A percentile compares a stretch with the other conserved stretches of the same genome.
These are phyloP conservation scores for Drosophila tristis DNA, from an alignment of 1,140 invertebrate genomes.

Conservation along the genomic window DNA sequence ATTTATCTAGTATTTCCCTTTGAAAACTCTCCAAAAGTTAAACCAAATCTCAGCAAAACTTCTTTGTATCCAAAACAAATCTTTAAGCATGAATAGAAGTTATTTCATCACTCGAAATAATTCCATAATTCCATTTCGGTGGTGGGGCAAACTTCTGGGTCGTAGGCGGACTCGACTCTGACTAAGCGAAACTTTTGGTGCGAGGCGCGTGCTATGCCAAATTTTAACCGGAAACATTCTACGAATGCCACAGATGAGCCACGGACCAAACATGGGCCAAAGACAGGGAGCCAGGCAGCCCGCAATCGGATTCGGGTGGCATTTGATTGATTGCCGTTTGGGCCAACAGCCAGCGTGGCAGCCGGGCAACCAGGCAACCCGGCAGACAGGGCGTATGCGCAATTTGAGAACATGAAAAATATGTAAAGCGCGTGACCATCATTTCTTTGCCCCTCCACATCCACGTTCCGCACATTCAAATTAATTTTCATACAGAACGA, in stretches of 20 bases:
- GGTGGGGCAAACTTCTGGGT: too few species aligned
- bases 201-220: slow-evolving; percentile 60
- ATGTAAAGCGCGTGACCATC: slow-evolving; percentile 56
- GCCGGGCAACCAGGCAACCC: slow-evolving; percentile 24
- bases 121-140: too few species aligned
- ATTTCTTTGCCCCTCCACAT: slow-evolving; percentile 17
- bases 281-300: neutral
- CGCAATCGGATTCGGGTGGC: slow-evolving; percentile 25
- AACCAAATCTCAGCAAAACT: too few species aligned
- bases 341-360: slow-evolving; percentile 10
- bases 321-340: slow-evolving; percentile 72
- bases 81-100: too few species aligned
- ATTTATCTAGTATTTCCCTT: too few species aligned
- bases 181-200: slow-evolving; percentile 54
- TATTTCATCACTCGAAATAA: too few species aligned
- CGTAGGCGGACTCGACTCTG: slow-evolving; percentile 18
- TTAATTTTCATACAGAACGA: slow-evolving; percentile 61
- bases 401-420: slow-evolving; percentile 71
- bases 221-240: slow-evolving; percentile 65
- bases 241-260: slow-evolving; percentile 9
- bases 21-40: too few species aligned
- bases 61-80: too few species aligned
- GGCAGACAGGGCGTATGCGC: slow-evolving; percentile 55
- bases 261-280: neutral
- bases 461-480: slow-evolving; percentile 11